Base-by-base conservation (phyloP, 2,797 vertebrate genomes). In the Monodelphis domestica region DNA sequence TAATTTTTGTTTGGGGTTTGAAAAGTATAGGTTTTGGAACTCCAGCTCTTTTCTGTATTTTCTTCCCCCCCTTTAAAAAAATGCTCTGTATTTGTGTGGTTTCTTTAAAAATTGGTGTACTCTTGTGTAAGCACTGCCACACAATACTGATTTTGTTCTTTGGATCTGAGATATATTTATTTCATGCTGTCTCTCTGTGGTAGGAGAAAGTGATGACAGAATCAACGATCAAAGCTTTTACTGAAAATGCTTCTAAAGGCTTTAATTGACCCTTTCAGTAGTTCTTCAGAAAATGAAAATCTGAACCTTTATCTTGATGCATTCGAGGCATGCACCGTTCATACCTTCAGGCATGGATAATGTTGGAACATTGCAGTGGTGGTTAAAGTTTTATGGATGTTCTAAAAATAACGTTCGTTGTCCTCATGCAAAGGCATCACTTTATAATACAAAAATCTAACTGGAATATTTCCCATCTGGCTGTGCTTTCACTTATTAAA, bases 161-260 rank as follows among this genome's bases (percentile, higher is more conserved):
- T 87, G 54, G 11, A 33, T 56, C 90, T 93, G 54, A 92, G 90
- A 56, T 90, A 10, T 21, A 1, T 94, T 78, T 94, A 1, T 94
- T 78, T 94, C 38, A 89, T 92, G 53, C 59, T 91, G 30, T 89
- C 70, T 92, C 17, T 84, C 0, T 89, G 87, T 96, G 89, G 94
- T 90, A 54, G 29, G 78, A 91, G 87, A 94, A 38, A 33, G 57
- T 95, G 91, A 50, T 91, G 93, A 95, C 63, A 94, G 94, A 96
- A 84, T 88, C 17, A 5, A 38, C 56, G 91, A 95, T 94, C 94
- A 96, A 94, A 97, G 91, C 51, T 91, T 95, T 95, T 26, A n/a
- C 21, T 94, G 53, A 29, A 88, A 89, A 90, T 53, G 30, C 87
- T 92, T 55, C 50, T 93, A 51, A 95, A 59, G 84, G 87, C 53